Conservation (phyloP, 2,888 invertebrate genomes). For the Pollenia labialis region DNA sequence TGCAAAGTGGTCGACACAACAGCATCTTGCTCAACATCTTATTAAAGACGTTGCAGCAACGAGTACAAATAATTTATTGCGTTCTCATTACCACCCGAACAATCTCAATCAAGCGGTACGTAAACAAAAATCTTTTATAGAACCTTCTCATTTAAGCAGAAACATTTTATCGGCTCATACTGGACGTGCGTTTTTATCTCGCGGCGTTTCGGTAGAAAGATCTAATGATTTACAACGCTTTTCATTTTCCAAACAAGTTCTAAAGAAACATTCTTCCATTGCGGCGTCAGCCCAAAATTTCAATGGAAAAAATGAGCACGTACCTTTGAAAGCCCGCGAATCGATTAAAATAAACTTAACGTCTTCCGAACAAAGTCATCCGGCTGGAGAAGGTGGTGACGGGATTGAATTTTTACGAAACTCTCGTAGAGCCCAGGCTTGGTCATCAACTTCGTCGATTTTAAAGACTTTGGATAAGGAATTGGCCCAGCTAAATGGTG, state of each 20-base stretch:
- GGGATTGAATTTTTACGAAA: constrained; percentile 16
- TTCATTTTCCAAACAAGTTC: constrained; percentile 65
- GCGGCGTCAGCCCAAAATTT: background rate
- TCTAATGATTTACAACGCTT: constrained; percentile 78
- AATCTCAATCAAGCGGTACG: constrained; percentile 67
- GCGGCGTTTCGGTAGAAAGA: constrained; percentile 80
- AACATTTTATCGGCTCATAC: constrained; percentile 18
- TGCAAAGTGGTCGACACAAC: constrained; percentile 62
- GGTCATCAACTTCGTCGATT: constrained; percentile 79
- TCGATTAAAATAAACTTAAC: constrained; percentile 42
- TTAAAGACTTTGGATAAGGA: constrained; percentile 74
- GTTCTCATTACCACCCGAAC: constrained; percentile 17
- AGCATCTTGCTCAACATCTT: constrained; percentile 56
- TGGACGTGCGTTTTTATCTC: constrained; percentile 76
- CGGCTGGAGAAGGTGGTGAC: background rate
- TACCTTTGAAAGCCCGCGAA: constrained; percentile 35
- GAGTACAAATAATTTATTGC: constrained; percentile 49
- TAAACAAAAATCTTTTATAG: constrained; percentile 81
- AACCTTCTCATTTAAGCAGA: constrained; percentile 68
- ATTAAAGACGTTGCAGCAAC: constrained; percentile 6
- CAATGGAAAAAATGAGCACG: constrained; percentile 33
- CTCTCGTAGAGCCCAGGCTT: constrained; percentile 74
- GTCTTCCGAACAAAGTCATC: constrained; percentile 12
- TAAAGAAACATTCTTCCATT: constrained; percentile 43
- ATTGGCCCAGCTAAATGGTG: constrained; percentile 71